Percentiles rank a stretch among this genome's conserved stretches.
These are phyloP conservation scores for Botrylloides violaceus DNA, from an alignment of 23 tunicate species.

Conservation along the genomic window DNA sequence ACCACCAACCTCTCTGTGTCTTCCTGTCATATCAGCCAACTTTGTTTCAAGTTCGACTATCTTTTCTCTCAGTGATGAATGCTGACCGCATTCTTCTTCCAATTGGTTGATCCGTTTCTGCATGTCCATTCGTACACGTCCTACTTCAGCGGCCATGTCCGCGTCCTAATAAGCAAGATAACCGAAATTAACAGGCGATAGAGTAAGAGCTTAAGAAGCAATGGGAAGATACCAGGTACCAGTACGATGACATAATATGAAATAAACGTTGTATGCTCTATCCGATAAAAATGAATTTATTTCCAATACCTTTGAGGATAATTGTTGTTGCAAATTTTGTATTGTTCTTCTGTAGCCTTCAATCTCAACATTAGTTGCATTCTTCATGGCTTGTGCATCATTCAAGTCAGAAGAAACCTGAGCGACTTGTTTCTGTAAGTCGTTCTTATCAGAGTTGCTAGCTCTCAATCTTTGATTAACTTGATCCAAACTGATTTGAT, in stretches of 20 bases:
- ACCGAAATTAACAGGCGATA: no score
- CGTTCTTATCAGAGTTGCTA: constrained; percentile 36
- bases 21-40: constrained; percentile 25
- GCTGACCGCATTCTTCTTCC: constrained; percentile 44
- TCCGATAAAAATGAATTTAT: no score
- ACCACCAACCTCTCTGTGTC: constrained; percentile 31
- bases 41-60: constrained; percentile 32
- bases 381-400: constrained; percentile 41
- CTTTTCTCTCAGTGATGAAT: constrained; percentile 34
- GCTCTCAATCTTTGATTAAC: constrained; percentile 46
- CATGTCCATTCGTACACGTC: constrained; percentile 33
- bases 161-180: constrained; percentile 8
- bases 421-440: constrained; percentile 40
- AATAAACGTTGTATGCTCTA: no score
- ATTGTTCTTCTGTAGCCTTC: constrained; percentile 58
- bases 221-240: no score
- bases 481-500: constrained; percentile 47
- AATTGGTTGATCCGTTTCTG: constrained; percentile 40
- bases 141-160: constrained; percentile 36
- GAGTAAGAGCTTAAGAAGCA: no score
- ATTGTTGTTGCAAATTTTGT: constrained; percentile 44
- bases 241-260: no score
- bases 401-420: constrained; percentile 31
- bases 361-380: constrained; percentile 29
- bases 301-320: constrained; percentile 46